Conservation (phyloP, 1,140 invertebrate genomes). For the Hesperophylax magnus region DNA sequence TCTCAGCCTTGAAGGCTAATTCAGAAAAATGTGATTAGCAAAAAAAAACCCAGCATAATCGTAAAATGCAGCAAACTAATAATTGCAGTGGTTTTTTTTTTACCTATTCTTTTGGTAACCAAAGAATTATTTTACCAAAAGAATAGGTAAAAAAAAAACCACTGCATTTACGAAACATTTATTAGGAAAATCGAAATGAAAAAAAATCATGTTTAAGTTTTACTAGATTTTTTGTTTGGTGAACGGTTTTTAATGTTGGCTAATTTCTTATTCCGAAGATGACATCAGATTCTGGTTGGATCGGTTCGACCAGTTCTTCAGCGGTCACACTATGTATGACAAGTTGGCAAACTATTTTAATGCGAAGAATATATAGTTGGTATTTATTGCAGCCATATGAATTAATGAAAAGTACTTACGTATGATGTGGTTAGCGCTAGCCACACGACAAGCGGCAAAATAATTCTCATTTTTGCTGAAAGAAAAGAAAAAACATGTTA, state of each 20-base stretch:
- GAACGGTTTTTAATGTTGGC: not conserved
- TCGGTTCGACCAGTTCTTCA: not conserved
- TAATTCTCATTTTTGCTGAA: conserved; percentile 59
- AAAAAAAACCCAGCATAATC: not conserved
- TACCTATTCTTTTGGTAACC: too few relatives aligned
- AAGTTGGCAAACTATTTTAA: too few relatives aligned
- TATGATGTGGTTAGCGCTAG: conserved; percentile 55
- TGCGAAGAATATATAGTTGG: too few relatives aligned
- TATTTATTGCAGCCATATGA: too few relatives aligned
- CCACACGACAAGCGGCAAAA: conserved; percentile 58
- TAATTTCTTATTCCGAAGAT: not conserved
- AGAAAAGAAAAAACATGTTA: conserved; percentile 45
- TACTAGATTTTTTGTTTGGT: not conserved
- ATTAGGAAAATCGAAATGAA: too few relatives aligned
- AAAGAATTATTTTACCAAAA: too few relatives aligned
- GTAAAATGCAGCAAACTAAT: not conserved
- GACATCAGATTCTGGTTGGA: conserved; percentile 24
- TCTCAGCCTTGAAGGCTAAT: not conserved
- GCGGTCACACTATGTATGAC: not conserved
- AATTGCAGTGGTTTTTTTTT: not conserved
- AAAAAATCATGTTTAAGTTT: not conserved
- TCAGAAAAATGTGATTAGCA: not conserved
- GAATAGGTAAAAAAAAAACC: too few relatives aligned
- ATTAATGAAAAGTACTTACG: conserved; percentile 47
- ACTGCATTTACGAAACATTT: too few relatives aligned